A percentile compares a stretch with the other conserved stretches of the same genome.
Evolutionary conservation across 2,113 vertebrate genomes (phyloP).

Genomic region (Apteryx mantelli): DNA sequence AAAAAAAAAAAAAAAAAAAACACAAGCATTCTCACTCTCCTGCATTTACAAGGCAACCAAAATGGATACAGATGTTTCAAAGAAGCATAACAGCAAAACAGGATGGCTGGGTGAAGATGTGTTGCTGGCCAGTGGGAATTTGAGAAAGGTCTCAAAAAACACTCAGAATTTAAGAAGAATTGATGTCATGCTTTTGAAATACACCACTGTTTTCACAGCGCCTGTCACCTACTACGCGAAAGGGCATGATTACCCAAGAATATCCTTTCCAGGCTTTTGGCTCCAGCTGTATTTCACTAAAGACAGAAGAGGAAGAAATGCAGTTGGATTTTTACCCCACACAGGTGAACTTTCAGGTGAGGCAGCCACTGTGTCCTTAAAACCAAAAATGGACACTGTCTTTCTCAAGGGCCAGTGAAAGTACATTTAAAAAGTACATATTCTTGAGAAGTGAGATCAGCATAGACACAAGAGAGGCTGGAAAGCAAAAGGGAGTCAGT

Average conservation of each 20-base stretch:
- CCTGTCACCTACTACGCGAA: not conserved
- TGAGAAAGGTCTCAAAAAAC: fast-evolving
- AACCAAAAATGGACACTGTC: too few species aligned
- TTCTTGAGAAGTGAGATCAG: not conserved
- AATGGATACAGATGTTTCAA: not conserved
- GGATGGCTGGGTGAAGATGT: not conserved
- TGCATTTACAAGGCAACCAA: not conserved
- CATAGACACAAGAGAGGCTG: not conserved
- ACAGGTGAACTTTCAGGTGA: not conserved
- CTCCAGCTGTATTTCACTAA: not conserved
- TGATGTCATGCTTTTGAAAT: not conserved
- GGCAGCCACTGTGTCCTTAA: fast-evolving
- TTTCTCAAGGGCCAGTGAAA: not conserved
- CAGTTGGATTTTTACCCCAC: not conserved
- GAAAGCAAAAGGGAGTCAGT: not conserved
- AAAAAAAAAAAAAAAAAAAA: not conserved
- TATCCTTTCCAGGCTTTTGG: not conserved
- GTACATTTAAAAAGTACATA: not conserved
- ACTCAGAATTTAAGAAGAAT: not conserved
- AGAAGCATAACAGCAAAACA: not conserved
- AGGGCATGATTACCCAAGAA: not conserved
- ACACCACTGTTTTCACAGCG: not conserved
- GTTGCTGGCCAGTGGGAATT: not conserved
- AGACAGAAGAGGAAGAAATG: not conserved
- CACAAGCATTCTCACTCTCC: too few species aligned